These are phyloP conservation scores for Etheostoma cragini DNA, from an alignment of 2,113 vertebrate species.

Conservation along the genomic window DNA sequence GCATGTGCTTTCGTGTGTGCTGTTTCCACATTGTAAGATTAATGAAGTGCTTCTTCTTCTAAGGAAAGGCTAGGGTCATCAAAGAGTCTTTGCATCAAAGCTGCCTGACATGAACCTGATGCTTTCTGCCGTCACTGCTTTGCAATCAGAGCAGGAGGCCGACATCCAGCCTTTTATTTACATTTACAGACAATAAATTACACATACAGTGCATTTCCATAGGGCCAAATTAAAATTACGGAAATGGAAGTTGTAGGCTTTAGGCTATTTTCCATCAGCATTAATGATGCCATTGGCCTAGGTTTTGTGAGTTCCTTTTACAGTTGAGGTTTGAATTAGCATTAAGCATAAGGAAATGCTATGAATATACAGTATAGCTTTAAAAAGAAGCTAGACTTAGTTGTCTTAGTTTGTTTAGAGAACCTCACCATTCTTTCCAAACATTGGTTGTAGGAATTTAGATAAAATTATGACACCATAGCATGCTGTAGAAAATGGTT, in stretches of 20 bases:
- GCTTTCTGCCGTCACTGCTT: conserved; percentile 20
- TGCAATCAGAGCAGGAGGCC: neutral
- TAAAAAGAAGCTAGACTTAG: no score
- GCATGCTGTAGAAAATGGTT: neutral
- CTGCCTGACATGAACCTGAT: conserved; percentile 34
- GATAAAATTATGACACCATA: neutral
- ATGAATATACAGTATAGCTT: no score
- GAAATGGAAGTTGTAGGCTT: no score
- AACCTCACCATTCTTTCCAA: no score
- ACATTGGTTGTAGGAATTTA: neutral
- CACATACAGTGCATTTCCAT: neutral
- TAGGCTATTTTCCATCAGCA: no score
- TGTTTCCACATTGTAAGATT: no score
- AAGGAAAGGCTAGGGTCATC: conserved; percentile 38
- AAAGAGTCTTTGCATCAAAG: conserved; percentile 61
- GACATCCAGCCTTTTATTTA: neutral
- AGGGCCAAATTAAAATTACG: no score
- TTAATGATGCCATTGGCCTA: no score
- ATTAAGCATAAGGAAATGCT: no score
- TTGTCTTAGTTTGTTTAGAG: no score
- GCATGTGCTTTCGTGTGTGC: conserved; percentile 25
- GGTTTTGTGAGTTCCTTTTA: no score
- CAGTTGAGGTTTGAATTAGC: no score
- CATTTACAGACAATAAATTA: neutral
- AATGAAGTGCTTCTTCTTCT: neutral